Evolutionary conservation across 1,140 invertebrate genomes (phyloP), one percentile per base, ranked within the genome.

Genomic region (Mamestra configurata): DNA sequence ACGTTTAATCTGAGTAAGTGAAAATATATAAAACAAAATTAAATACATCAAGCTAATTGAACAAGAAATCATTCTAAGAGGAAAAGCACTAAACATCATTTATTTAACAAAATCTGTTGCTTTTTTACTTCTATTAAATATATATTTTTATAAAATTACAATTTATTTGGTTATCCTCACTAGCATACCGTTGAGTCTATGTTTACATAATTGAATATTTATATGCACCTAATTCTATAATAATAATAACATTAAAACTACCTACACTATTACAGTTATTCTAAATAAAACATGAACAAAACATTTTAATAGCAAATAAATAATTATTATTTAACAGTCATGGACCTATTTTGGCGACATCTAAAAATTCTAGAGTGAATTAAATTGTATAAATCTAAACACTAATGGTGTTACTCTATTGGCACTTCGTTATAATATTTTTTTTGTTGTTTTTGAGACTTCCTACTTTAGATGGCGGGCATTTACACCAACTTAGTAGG

Each of bases 361-460:
- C 40, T 61, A 76, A 27, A 46, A 61, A 13, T 49, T 46, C 37
- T 59, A 76, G 13, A 40, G n/a, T 46, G 51, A 18, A 57, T 27
- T 27, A 55, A 76, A 46, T 57, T 66, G 18, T 75, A 46, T 15
- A 71, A 24, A 51, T 64, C 66, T 76, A 27, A 81, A 70, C 22
- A 66, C 80, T 84, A 84, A 70, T 89, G 86, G 84, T 89, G 84
- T 88, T 82, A 83, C 51, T 71, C 81, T 86, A 86, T 89, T 89
- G 88, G 88, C 88, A 89, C 88, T 86, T 86, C 75, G 80, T 82
- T 85, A 79, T 77, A 73, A 76, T 71, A 68, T 79, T 31, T 49
- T 49, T 13, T n/a, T 46, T 15, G 40, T 73, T 57, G 46, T 18
- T 15, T 46, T 43, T 76, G 24, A 15, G 24, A 6, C 20, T 59